phyloP scores from a whole-genome alignment of 2,113 vertebrate species.

The Butorides virescens region DNA sequence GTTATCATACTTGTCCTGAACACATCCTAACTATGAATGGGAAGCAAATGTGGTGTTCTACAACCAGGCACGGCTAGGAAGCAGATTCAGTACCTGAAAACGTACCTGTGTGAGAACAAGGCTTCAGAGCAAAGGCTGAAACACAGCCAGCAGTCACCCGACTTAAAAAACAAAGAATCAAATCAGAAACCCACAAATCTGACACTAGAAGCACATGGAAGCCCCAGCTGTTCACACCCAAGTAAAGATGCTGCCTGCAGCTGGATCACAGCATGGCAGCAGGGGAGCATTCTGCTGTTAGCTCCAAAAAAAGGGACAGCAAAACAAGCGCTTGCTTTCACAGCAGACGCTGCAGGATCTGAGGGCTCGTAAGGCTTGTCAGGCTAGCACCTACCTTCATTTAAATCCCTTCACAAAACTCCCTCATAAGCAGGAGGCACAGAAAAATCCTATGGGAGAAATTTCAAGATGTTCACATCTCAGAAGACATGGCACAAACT shows the following conservation, averaged over 20 bases:
- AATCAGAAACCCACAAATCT: background rate
- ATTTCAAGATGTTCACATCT: background rate
- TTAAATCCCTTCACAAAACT: background rate
- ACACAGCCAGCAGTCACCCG: background rate
- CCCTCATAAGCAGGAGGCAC: background rate
- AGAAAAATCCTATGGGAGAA: background rate
- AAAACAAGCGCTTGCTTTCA: background rate
- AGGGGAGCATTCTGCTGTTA: background rate
- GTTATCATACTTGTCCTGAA: background rate
- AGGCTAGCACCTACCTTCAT: background rate
- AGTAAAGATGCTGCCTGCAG: background rate
- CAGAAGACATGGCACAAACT: background rate
- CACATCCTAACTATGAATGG: background rate
- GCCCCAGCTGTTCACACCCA: background rate
- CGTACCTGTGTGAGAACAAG: fast-evolving
- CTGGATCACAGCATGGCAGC: background rate
- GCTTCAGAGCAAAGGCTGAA: background rate
- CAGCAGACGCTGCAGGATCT: background rate
- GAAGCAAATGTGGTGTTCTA: background rate
- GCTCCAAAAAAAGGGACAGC: background rate
- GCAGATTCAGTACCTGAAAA: background rate
- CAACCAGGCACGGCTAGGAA: background rate
- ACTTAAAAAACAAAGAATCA: background rate
- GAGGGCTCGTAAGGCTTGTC: background rate
- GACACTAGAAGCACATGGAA: background rate